A percentile compares a stretch with the other conserved stretches of the same genome.
Conservation (phyloP, 2,113 vertebrate genomes). For the Oncorhynchus nerka region DNA sequence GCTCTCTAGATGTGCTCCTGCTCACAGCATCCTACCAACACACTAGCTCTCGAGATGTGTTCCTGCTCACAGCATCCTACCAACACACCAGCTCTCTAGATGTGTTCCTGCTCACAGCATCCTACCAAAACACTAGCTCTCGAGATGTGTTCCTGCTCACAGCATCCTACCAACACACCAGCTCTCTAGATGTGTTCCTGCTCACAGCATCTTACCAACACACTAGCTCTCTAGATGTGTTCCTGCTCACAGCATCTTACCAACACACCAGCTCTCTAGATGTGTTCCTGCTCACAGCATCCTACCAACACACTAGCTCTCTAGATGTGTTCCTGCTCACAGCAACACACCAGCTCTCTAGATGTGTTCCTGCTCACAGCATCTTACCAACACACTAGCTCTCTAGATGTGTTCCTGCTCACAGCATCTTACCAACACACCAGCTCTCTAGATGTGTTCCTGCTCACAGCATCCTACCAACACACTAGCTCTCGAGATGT, state of each 20-base stretch:
- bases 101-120: conserved; percentile 60
- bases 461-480: conserved; percentile 47
- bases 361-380: conserved; percentile 68
- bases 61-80: too few species aligned
- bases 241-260: conserved; percentile 64
- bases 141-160: conserved; percentile 65
- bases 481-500: conserved; percentile 35
- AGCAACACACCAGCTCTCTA: conserved; percentile 15
- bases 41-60: not conserved
- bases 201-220: conserved; percentile 30
- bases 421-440: not conserved
- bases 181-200: conserved; percentile 59
- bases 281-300: too few species aligned
- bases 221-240: conserved; percentile 43
- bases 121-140: not conserved
- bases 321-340: conserved; percentile 64
- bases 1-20: conserved; percentile 59
- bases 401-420: too few species aligned
- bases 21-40: conserved; percentile 52
- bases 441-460: conserved; percentile 50
- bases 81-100: conserved; percentile 26
- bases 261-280: not conserved
- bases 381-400: not conserved
- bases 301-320: not conserved
- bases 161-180: not conserved